Evolutionary conservation across 2,888 invertebrate genomes (phyloP), one percentile per base, ranked within the genome.

Genomic region (Agonopterix arenella): DNA sequence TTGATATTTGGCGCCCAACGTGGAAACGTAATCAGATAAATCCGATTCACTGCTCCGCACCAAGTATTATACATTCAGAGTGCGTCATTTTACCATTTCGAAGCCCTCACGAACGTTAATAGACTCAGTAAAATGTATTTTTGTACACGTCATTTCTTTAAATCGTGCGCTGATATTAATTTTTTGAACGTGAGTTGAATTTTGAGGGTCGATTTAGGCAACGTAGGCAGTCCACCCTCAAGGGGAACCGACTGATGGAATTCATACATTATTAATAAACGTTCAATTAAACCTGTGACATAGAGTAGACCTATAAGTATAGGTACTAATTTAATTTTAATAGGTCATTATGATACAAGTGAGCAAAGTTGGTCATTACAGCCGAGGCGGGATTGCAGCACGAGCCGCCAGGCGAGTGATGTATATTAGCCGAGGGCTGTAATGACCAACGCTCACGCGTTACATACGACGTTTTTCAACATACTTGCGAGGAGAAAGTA

Each of bases 161-260:
- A 81, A 76, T 73, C 77, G 80, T 80, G 76, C 69, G 62, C 65
- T 70, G 70, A 76, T 82, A 82, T 79, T 76, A 82, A 80, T 81
- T 78, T 80, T 66, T 65, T 62, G 53, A 52, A 73, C 81, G 83
- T 78, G 83, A 62, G 59, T 54, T 47, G 76, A 76, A 71, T 83
- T 58, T 47, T 62, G 64, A 73, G 58, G 43, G 45, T 47, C n/a
- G 11, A 36, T 13, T 28, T 28, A 46, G n/a, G 10, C n/a, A n/a
- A 45, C 9, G 11, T 40, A 2, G 44, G 37, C 4, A 40, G 28
- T 11, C 13, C 36, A 11, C 16, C 46, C 40, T 18, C 16, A 13
- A 18, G 16, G 36, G 45, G 11, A 36, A 36, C 45, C 16, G 13
- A 36, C 36, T 36, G 36, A 40, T 9, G 40, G 40, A 40, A 40